phyloP scores from a whole-genome alignment of 2,888 invertebrate species.

The Capitulum mitella region DNA sequence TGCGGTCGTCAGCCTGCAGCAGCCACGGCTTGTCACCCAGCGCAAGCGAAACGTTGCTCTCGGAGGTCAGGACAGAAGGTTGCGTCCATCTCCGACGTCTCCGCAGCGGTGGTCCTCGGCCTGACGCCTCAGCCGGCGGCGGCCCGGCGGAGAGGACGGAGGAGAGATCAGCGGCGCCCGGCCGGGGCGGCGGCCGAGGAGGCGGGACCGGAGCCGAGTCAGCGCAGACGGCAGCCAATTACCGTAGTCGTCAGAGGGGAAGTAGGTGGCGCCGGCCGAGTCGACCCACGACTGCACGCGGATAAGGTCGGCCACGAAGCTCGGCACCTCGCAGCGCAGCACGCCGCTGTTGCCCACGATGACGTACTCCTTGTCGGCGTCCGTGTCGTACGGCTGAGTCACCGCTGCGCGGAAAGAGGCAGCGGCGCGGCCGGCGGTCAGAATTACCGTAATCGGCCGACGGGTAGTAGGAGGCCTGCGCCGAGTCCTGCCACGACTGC shows the following conservation, averaged over 20 bases:
- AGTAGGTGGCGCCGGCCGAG: constrained; percentile 42
- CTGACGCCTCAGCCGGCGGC: not conserved
- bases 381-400: constrained; percentile 34
- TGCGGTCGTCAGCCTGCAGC: too few relatives aligned
- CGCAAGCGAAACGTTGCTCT: too few relatives aligned
- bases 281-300: constrained; percentile 71
- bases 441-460: not conserved
- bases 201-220: too few relatives aligned
- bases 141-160: not conserved
- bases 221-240: constrained; percentile 2
- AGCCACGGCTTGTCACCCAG: too few relatives aligned
- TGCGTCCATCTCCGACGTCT: too few relatives aligned
- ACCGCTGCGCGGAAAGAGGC: constrained; percentile 30
- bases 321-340: constrained; percentile 87
- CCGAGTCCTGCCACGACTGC: constrained; percentile 73
- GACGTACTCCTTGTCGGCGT: constrained; percentile 59
- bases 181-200: not conserved
- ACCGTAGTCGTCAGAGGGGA: constrained; percentile 30
- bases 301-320: constrained; percentile 86
- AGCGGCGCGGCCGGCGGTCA: not conserved
- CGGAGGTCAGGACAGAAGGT: too few relatives aligned
- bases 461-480: constrained; percentile 44
- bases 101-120: too few relatives aligned
- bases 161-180: too few relatives aligned
- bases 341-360: constrained; percentile 82